Conservation (phyloP, 2,888 invertebrate genomes). For the Melolontha melolontha region DNA sequence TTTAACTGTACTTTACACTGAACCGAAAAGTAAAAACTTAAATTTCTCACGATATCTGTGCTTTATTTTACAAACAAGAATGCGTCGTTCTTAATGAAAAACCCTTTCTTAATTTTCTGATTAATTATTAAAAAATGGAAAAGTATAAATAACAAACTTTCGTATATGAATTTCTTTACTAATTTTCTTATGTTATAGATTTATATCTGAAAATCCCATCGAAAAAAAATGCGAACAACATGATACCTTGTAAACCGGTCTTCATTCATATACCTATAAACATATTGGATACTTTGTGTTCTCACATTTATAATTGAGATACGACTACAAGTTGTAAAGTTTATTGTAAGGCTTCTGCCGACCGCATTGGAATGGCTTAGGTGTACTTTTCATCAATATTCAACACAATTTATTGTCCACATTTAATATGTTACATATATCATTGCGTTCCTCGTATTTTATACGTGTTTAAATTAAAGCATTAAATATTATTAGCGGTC, state of each 20-base stretch:
- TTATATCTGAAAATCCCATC: too few species aligned
- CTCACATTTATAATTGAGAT: constrained; percentile 63
- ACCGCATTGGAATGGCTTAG: constrained; percentile 53
- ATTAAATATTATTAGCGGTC: constrained; percentile 37
- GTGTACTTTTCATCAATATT: constrained; percentile 58
- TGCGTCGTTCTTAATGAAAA: too few species aligned
- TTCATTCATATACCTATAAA: constrained; percentile 51
- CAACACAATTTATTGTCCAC: constrained; percentile 55
- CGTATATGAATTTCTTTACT: too few species aligned
- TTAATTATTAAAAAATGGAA: too few species aligned
- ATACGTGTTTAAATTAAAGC: constrained; percentile 38
- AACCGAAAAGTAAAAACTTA: too few species aligned
- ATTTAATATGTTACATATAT: constrained; percentile 54
- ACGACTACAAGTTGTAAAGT: constrained; percentile 62
- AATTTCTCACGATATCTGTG: too few species aligned
- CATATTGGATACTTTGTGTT: constrained; percentile 57
- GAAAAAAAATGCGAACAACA: constrained; percentile 2
- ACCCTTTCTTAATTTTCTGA: too few species aligned
- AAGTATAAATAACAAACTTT: too few species aligned
- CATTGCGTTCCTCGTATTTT: constrained; percentile 45
- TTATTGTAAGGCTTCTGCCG: constrained; percentile 62
- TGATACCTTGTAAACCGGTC: constrained; percentile 53
- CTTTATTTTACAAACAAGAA: too few species aligned
- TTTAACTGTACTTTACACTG: too few species aligned
- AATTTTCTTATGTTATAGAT: too few species aligned